These are phyloP conservation scores for Pedicia rivosa DNA, from an alignment of 2,888 invertebrate species.

Conservation along the genomic window DNA sequence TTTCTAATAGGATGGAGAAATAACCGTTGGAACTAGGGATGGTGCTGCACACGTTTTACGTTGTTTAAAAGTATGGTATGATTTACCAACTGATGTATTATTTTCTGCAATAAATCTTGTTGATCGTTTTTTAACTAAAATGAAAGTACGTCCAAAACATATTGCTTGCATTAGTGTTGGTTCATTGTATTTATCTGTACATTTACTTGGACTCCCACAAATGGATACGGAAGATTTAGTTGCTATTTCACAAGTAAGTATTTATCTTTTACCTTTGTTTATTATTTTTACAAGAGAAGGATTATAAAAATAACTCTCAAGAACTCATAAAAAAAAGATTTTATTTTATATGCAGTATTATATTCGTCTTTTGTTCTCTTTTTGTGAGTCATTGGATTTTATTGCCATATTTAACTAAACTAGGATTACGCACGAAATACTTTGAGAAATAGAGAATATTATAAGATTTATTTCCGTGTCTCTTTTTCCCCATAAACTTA, in stretches of 20 bases:
- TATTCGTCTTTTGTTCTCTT: too few relatives aligned
- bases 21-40: conserved; percentile 59
- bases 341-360: too few relatives aligned
- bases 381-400: too few relatives aligned
- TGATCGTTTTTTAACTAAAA: conserved; percentile 67
- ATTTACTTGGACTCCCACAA: conserved; percentile 40
- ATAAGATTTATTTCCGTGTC: too few relatives aligned
- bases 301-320: too few relatives aligned
- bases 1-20: conserved; percentile 43
- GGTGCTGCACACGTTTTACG: conserved; percentile 67
- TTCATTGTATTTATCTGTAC: conserved; percentile 69
- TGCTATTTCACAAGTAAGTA: conserved; percentile 32
- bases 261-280: not conserved
- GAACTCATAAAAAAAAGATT: too few relatives aligned
- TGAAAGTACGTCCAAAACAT: conserved; percentile 68
- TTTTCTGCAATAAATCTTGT: conserved; percentile 64
- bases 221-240: conserved; percentile 52
- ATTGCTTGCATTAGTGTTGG: conserved; percentile 77
- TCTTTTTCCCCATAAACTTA: too few relatives aligned
- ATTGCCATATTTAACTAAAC: too few relatives aligned
- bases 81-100: conserved; percentile 61
- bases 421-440: too few relatives aligned
- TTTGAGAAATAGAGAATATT: too few relatives aligned
- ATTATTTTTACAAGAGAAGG: not conserved
- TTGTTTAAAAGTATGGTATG: conserved; percentile 73